Conservation (phyloP, 2,888 invertebrate genomes). For the Hydraecia micacea region DNA sequence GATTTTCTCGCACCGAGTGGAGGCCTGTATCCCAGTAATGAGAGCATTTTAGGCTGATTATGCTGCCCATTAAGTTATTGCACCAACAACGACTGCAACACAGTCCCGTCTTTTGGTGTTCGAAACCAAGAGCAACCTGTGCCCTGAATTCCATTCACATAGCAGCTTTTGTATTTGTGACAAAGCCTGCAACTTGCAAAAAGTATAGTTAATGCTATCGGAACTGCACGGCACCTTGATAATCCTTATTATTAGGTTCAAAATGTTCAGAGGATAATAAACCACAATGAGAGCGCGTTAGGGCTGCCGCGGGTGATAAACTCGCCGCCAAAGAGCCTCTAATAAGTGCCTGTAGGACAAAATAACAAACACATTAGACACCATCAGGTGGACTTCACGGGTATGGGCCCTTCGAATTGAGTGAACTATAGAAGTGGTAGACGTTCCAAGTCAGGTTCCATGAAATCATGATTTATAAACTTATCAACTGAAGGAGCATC, state of each 20-base stretch:
- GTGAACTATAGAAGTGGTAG: constrained; percentile 39
- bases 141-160: not conserved
- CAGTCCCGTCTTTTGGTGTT: too few species aligned
- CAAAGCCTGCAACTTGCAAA: not conserved
- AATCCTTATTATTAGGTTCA: constrained; percentile 48
- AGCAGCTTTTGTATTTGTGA: not conserved
- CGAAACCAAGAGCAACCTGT: not conserved
- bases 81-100: not conserved
- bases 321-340: constrained; percentile 76
- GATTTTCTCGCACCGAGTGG: not conserved
- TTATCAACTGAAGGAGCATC: not conserved
- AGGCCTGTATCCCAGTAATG: not conserved
- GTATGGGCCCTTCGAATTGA: constrained; percentile 57
- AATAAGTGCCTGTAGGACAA: constrained; percentile 83
- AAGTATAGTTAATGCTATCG: not conserved
- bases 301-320: constrained; percentile 55
- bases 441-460: constrained; percentile 16
- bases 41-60: not conserved
- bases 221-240: constrained; percentile 15
- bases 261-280: constrained; percentile 57
- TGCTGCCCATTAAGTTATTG: not conserved
- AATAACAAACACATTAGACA: constrained; percentile 81
- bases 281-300: constrained; percentile 52
- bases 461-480: not conserved
- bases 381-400: constrained; percentile 67